Conservation (phyloP, 2,888 invertebrate species). For the Anoplius nigerrimus region DNA sequence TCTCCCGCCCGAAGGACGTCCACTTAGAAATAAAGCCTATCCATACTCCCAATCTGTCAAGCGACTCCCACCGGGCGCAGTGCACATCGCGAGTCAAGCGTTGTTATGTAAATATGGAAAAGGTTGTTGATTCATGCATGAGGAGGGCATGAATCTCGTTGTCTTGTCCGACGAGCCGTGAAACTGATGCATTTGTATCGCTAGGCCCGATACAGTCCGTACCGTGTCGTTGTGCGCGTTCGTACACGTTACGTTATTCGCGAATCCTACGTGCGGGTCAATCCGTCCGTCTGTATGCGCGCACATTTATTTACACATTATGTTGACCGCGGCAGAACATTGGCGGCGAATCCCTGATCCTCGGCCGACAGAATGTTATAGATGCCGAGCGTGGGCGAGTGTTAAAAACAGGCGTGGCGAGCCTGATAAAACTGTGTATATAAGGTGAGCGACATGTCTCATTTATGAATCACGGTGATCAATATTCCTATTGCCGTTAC, state of each 20-base stretch:
- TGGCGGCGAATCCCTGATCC: neutral
- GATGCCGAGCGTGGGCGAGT: too few species aligned
- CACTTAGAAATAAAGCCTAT: constrained; percentile 60
- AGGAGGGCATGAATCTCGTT: constrained; percentile 69
- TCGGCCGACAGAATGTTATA: too few species aligned
- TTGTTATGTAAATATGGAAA: constrained; percentile 74
- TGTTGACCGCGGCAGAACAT: neutral
- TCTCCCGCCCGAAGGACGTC: constrained; percentile 44
- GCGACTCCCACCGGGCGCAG: constrained; percentile 54
- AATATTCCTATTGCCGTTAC: too few species aligned
- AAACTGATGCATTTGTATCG: constrained; percentile 74
- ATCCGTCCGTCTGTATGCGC: neutral
- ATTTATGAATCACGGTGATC: too few species aligned
- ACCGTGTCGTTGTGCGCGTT: constrained; percentile 29
- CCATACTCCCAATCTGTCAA: constrained; percentile 71
- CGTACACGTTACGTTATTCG: constrained; percentile 6
- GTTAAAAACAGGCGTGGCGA: too few species aligned
- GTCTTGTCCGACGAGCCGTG: constrained; percentile 73
- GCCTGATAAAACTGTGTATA: too few species aligned
- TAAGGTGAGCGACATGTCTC: too few species aligned
- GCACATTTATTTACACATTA: constrained; percentile 10
- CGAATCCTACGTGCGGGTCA: constrained; percentile 2
- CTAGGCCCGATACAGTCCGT: constrained; percentile 36
- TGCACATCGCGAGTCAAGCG: constrained; percentile 57
- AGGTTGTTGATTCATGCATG: constrained; percentile 73